These are phyloP conservation scores for Myrmophylax atrothorax DNA, from an alignment of 2,113 vertebrate genomes.

Conservation along the genomic window DNA sequence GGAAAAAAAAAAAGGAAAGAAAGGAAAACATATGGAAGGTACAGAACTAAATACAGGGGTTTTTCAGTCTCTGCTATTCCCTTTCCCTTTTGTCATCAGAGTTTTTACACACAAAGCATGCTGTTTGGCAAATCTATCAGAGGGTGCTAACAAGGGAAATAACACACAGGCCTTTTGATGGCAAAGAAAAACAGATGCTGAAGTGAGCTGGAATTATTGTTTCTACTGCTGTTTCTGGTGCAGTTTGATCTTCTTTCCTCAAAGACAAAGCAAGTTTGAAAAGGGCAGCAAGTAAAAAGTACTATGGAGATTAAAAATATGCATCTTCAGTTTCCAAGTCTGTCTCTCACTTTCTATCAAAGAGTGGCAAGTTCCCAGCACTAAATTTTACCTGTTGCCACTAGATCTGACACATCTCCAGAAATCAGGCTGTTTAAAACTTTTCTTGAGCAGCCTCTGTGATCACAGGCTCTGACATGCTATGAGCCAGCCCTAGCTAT, in stretches of 20 bases:
- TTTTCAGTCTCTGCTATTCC: neutral
- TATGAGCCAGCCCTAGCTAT: neutral
- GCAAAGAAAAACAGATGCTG: neutral
- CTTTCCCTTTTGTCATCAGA: neutral
- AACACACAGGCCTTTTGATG: neutral
- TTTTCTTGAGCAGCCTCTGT: neutral
- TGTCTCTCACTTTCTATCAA: neutral
- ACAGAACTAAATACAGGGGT: neutral
- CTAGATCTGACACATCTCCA: neutral
- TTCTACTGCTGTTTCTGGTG: neutral
- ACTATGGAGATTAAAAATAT: neutral
- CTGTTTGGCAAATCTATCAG: neutral
- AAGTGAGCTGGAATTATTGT: neutral
- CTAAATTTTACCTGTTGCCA: neutral
- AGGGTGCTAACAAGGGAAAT: neutral
- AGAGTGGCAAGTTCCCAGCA: neutral
- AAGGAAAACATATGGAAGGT: neutral
- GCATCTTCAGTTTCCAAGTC: neutral
- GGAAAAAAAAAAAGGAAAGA: neutral
- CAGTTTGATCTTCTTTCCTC: neutral
- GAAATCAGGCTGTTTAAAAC: neutral
- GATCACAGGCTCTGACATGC: neutral
- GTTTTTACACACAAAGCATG: neutral
- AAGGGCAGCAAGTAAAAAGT: neutral
- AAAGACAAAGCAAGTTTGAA: neutral